Conservation (phyloP, 1,140 invertebrate genomes). For the Aphelenchoides fujianensis region DNA sequence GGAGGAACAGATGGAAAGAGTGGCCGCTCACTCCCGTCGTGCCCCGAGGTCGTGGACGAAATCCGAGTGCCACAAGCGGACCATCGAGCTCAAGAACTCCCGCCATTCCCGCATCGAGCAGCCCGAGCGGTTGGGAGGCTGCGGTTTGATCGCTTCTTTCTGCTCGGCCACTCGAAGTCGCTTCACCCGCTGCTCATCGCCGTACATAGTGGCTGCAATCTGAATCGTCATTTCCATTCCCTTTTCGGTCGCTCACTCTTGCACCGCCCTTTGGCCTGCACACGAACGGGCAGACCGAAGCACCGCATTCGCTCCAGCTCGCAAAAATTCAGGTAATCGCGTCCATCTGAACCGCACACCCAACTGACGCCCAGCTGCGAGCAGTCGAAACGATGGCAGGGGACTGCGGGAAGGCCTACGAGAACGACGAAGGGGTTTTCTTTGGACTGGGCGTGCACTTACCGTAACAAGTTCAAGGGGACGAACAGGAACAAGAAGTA, state of each 20-base stretch:
- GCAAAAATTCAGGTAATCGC: slow-evolving; percentile 11
- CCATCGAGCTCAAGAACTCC: neutral
- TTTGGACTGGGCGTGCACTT: too few relatives aligned
- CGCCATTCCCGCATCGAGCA: neutral
- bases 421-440: too few relatives aligned
- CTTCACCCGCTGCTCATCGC: neutral
- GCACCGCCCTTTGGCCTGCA: neutral
- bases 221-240: too few relatives aligned
- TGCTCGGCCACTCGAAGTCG: neutral
- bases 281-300: slow-evolving; percentile 2
- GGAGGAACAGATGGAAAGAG: neutral
- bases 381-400: slow-evolving; percentile 15
- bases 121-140: neutral
- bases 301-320: slow-evolving; percentile 18
- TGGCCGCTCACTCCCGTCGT: neutral
- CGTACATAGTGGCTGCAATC: neutral
- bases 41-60: neutral
- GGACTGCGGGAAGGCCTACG: neutral
- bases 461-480: too few relatives aligned
- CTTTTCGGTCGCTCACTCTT: neutral
- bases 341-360: slow-evolving; percentile 8
- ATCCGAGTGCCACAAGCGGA: neutral
- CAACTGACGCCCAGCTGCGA: neutral
- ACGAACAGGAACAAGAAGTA: too few relatives aligned
- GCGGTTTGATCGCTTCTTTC: neutral